These are phyloP conservation scores for Pteruthius melanotis DNA, from an alignment of 2,113 vertebrate genomes.

Conservation along the genomic window DNA sequence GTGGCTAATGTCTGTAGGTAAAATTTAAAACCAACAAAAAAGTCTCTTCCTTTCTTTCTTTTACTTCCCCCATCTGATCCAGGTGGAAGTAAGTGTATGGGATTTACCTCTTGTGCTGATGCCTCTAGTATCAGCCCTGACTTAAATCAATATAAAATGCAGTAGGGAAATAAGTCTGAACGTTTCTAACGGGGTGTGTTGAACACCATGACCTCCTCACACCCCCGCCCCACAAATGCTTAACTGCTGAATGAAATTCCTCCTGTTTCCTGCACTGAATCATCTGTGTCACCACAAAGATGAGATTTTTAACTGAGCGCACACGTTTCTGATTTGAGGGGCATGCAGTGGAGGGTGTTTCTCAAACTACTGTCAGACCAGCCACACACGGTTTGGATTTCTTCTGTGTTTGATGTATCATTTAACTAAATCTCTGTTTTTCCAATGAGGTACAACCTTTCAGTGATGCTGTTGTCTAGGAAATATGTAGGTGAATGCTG, in stretches of 20 bases:
- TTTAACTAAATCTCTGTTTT: conserved; percentile 9
- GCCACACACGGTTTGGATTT: conserved; percentile 18
- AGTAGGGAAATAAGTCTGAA: not conserved
- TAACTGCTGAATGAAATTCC: conserved; percentile 39
- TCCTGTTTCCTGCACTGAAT: conserved; percentile 51
- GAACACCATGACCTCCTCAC: conserved; percentile 33
- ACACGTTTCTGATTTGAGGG: conserved; percentile 53
- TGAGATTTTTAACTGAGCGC: conserved; percentile 20
- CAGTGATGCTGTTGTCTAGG: not conserved
- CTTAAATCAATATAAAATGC: not conserved
- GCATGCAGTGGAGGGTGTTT: conserved; percentile 5
- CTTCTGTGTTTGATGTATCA: conserved; percentile 3
- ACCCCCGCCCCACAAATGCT: conserved; percentile 25
- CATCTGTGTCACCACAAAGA: conserved; percentile 64
- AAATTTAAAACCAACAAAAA: not conserved
- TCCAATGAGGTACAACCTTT: not conserved
- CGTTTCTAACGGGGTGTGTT: not conserved
- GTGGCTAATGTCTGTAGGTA: not conserved
- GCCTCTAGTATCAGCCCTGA: not conserved
- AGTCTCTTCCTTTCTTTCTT: not conserved
- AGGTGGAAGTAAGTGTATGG: not conserved
- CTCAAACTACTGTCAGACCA: conserved; percentile 39
- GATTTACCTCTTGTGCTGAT: not conserved
- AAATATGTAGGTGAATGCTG: not conserved
- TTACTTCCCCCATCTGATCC: not conserved